Conservation (phyloP, 1,140 invertebrate genomes). For the Bombus impatiens region DNA sequence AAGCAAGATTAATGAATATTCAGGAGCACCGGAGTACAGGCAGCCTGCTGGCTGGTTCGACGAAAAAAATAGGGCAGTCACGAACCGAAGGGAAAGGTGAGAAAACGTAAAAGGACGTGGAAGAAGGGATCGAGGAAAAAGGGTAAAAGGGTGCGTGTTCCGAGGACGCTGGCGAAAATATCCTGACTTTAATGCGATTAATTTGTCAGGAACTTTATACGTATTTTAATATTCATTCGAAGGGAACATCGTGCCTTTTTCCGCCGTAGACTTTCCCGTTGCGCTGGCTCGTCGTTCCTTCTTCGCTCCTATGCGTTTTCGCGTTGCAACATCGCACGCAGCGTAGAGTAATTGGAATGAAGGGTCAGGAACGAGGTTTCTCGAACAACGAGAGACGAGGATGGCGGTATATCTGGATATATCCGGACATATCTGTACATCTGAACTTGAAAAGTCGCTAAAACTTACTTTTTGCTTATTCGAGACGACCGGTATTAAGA, state of each 20-base stretch:
- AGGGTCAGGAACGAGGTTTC: background rate
- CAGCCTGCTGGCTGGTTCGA: constrained; percentile 47
- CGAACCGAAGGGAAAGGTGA: background rate
- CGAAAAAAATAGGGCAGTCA: constrained; percentile 51
- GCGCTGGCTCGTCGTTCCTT: background rate
- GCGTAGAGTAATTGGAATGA: background rate
- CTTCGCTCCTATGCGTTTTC: background rate
- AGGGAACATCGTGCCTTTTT: background rate
- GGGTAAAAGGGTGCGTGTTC: constrained; percentile 4
- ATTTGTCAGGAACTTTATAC: constrained; percentile 73
- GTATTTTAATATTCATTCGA: constrained; percentile 77
- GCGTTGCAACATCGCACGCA: background rate
- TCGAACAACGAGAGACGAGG: too few species aligned
- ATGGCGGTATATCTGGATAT: too few species aligned
- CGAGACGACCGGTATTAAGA: background rate
- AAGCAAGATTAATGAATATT: constrained; percentile 76
- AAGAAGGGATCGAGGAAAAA: constrained; percentile 11
- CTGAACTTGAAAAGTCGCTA: background rate
- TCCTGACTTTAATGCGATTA: constrained; percentile 76
- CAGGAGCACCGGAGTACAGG: constrained; percentile 61
- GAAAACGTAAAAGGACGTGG: constrained; percentile 3
- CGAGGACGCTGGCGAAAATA: constrained; percentile 64
- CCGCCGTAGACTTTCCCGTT: background rate
- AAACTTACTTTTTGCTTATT: background rate
- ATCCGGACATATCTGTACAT: too few species aligned